A percentile compares a stretch with the other conserved stretches of the same genome.
Conservation (phyloP, 64 coral and sea anemone species). For the Stichodactyla helianthus region DNA sequence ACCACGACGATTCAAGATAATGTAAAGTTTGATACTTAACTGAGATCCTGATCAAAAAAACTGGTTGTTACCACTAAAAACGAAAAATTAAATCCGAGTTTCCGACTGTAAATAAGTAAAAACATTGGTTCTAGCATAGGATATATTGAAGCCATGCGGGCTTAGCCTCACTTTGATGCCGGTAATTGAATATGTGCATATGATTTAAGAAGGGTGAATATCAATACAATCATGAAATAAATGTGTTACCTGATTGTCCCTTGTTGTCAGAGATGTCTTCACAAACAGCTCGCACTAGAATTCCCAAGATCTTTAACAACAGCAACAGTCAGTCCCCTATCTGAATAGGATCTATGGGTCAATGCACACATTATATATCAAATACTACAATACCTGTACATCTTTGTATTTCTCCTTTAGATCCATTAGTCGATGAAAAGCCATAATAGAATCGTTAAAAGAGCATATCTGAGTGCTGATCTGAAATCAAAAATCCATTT, state of each 20-base stretch:
- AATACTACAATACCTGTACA: conserved; percentile 44
- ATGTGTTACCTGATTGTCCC: conserved; percentile 49
- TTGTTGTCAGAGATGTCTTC: conserved; percentile 55
- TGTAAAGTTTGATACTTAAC: too few relatives aligned
- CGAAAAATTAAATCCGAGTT: too few relatives aligned
- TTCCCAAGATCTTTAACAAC: conserved; percentile 57
- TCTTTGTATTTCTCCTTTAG: conserved; percentile 90
- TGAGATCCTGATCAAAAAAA: too few relatives aligned
- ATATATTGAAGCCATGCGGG: too few relatives aligned
- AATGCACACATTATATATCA: neutral
- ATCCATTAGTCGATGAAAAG: conserved; percentile 89
- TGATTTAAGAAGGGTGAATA: neutral
- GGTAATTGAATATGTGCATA: too few relatives aligned
- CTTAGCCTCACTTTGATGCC: too few relatives aligned
- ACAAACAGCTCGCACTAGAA: conserved; percentile 75
- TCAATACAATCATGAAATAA: too few relatives aligned
- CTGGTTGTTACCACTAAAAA: too few relatives aligned
- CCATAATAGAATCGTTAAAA: conserved; percentile 65
- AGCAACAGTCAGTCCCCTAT: neutral
- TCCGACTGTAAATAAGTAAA: too few relatives aligned
- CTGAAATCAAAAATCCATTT: neutral
- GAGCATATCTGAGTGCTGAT: conserved; percentile 75
- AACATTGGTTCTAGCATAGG: too few relatives aligned
- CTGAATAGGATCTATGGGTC: too few relatives aligned
- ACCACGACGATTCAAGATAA: too few relatives aligned